Base-by-base conservation (phyloP, 2,888 invertebrate species). In the Tanaodytes sp. region DNA sequence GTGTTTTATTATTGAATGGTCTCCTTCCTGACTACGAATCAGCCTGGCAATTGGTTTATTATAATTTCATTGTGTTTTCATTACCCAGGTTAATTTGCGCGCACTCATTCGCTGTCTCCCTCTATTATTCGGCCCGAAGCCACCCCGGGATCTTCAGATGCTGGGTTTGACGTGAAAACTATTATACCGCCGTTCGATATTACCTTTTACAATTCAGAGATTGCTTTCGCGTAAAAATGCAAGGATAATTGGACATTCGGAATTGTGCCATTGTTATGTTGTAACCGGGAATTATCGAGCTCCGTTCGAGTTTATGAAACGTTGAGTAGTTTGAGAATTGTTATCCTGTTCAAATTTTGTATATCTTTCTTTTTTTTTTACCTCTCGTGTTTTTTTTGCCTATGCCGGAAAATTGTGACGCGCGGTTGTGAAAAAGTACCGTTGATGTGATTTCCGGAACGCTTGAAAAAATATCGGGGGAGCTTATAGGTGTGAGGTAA, bases 31-130 rank as follows among this genome's bases (percentile, higher is more conserved):
- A 69, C 81, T 81, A 77, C 80, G 80, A 82, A 83, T 82, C 82
- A 82, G 79, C 79, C 77, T 77, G 78, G 79, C 81, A 83, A 83
- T 83, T 83, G 80, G 83, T 82, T 83, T 82, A 84, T 83, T 82
- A 82, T 82, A 82, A 83, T 83, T 82, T 83, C 83, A 82, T 82
- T 83, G 82, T 79, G 82, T 82, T 83, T 82, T 83, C 82, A 82
- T 83, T 83, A 82, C 76, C 77, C 78, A 66, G 78, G 77, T 82
- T 82, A 81, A 83, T 84, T 82, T 79, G 77, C 79, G 72, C 78
- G 72, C 78, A 79, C 76, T 70, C 79, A 67, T 76, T 76, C 73
- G 72, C 76, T 72, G 72, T 77, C 75, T 77, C 78, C 79, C 79
- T 77, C 78, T 79, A 80, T 81, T 79, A 80, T 75, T 76, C 74